Conservation (phyloP, 2,797 vertebrate genomes). For the Intellagama lesueurii region DNA sequence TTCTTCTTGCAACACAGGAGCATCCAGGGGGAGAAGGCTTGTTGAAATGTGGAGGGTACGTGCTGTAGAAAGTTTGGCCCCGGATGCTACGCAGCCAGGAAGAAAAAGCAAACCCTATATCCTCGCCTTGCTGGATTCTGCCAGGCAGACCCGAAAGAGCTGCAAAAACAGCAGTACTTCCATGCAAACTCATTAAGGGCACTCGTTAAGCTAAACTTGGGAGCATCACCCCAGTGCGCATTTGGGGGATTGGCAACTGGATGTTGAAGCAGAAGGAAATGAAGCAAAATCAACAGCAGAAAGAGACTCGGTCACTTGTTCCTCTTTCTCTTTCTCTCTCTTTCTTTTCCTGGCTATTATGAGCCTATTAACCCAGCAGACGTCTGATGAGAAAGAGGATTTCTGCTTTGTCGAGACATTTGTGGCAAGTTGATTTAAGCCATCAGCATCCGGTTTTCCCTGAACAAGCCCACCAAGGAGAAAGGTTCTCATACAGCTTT, state of each 20-base stretch:
- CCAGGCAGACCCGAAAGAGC: background rate
- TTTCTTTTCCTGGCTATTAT: no score
- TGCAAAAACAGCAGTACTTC: background rate
- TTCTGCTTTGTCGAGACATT: no score
- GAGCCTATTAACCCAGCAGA: background rate
- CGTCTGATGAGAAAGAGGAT: background rate
- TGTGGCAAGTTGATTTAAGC: no score
- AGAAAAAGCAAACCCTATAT: background rate
- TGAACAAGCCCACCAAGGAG: background rate
- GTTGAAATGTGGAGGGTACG: no score
- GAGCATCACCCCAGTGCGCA: background rate
- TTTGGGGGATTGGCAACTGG: background rate
- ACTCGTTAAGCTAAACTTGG: background rate
- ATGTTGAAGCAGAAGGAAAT: background rate
- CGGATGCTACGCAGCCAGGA: background rate
- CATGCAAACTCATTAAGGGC: background rate
- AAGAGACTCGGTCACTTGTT: background rate
- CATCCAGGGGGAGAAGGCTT: no score
- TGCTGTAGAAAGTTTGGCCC: no score
- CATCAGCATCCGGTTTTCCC: no score
- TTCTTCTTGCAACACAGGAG: no score
- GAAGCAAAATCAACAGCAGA: slow-evolving; percentile 19
- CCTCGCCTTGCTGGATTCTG: background rate
- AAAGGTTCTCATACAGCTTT: no score
- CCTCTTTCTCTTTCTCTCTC: background rate